Percentiles rank a stretch among this genome's conserved stretches.
phyloP scores from a whole-genome alignment of 2,797 vertebrate genomes.

The Hydrophis major region DNA sequence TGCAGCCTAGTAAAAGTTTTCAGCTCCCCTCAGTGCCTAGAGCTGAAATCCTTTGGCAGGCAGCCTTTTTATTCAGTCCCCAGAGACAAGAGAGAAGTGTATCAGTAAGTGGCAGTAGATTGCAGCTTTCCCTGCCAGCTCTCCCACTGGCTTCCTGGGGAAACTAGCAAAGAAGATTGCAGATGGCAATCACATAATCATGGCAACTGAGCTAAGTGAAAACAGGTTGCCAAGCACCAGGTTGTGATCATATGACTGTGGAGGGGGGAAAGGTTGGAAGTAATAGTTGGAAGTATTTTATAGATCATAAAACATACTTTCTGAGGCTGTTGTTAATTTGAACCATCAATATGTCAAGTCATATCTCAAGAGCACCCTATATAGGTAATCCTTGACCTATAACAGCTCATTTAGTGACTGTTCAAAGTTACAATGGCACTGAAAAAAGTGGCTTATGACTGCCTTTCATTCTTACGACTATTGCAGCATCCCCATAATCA shows the following conservation, averaged over 20 bases:
- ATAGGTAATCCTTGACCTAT: neutral
- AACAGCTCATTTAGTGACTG: neutral
- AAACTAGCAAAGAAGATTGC: no score
- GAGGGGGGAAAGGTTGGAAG: neutral
- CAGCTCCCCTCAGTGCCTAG: no score
- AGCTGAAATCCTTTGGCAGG: no score
- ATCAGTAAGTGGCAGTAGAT: no score
- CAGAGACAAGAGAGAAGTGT: no score
- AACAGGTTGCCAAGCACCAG: neutral
- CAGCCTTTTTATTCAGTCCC: no score
- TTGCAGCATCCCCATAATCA: neutral
- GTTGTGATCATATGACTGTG: neutral
- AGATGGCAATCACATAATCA: no score
- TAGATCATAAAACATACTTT: neutral
- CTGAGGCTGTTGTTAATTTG: neutral
- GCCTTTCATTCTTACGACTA: neutral
- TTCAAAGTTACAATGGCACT: neutral
- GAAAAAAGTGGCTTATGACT: neutral
- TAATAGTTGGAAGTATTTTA: neutral
- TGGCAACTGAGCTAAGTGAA: no score
- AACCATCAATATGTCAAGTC: neutral
- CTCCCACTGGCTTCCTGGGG: no score
- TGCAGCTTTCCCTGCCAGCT: no score
- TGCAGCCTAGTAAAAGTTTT: no score
- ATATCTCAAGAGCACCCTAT: neutral